Conservation (phyloP, 1,140 invertebrate species). For the Harlomillsia oculata region DNA sequence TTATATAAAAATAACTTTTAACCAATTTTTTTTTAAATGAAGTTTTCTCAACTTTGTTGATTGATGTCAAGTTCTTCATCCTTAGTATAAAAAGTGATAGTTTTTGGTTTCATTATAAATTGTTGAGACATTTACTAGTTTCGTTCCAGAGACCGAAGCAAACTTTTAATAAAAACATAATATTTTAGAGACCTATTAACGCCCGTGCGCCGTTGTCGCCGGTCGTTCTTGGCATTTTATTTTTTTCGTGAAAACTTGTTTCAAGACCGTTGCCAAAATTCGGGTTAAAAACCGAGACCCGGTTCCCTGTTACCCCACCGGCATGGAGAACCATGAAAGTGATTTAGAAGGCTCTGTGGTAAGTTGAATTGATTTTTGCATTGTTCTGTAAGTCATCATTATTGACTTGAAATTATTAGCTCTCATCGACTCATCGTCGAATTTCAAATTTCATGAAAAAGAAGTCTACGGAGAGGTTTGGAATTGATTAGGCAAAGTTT, state of each 20-base stretch:
- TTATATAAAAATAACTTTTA: too few relatives aligned
- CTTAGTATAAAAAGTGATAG: background rate
- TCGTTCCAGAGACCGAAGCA: background rate
- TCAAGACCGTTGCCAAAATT: conserved; percentile 62
- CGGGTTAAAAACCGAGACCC: conserved; percentile 80
- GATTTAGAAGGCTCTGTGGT: conserved; percentile 53
- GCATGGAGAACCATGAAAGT: conserved; percentile 59
- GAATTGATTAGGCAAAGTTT: too few relatives aligned
- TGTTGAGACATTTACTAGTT: background rate
- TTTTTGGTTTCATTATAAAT: background rate
- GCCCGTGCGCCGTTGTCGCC: background rate
- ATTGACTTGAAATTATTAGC: background rate
- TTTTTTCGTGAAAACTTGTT: conserved; percentile 15
- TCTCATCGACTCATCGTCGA: background rate
- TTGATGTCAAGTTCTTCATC: too few relatives aligned
- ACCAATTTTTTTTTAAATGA: too few relatives aligned
- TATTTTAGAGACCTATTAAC: background rate
- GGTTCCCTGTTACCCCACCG: conserved; percentile 70
- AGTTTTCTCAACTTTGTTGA: too few relatives aligned
- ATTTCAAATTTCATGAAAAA: too few relatives aligned
- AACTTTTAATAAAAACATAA: background rate
- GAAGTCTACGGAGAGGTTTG: too few relatives aligned
- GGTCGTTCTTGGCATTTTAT: background rate
- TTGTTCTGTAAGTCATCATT: too few relatives aligned
- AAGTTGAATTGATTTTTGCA: conserved; percentile 37